phyloP scores from a whole-genome alignment of 2,888 invertebrate species.

The Caenorhabditis uteleia region DNA sequence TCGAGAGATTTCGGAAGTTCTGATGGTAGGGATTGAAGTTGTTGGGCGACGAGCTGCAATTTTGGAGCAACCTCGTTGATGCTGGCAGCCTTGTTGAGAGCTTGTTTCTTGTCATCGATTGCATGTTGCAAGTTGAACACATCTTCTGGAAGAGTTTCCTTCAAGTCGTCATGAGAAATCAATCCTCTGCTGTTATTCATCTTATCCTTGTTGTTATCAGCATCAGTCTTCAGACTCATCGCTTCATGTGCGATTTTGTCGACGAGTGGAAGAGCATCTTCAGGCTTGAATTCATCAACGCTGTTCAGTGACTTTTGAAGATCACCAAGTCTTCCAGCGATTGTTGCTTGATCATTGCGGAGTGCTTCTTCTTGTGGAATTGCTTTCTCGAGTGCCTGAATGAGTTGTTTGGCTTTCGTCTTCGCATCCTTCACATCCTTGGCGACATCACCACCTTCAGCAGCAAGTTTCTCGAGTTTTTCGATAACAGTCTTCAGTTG shows the following conservation, averaged over 20 bases:
- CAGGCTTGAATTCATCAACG: slow-evolving; percentile 28
- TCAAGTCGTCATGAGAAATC: slow-evolving; percentile 31
- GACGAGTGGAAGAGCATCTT: slow-evolving; percentile 28
- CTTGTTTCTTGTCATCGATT: slow-evolving; percentile 32
- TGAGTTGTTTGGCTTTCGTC: slow-evolving; percentile 34
- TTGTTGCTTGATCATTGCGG: slow-evolving; percentile 23
- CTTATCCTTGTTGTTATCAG: slow-evolving; percentile 31
- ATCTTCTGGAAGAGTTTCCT: slow-evolving; percentile 26
- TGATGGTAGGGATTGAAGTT: slow-evolving; percentile 38
- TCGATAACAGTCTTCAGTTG: slow-evolving; percentile 23
- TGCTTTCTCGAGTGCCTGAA: slow-evolving; percentile 26
- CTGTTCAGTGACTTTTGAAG: slow-evolving; percentile 16
- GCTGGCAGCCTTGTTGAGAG: slow-evolving; percentile 33
- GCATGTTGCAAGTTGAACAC: slow-evolving; percentile 23
- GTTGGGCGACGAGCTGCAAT: slow-evolving; percentile 36
- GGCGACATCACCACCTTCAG: slow-evolving; percentile 29
- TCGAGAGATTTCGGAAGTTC: slow-evolving; percentile 33
- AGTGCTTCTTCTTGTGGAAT: slow-evolving; percentile 30
- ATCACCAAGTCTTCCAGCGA: slow-evolving; percentile 14
- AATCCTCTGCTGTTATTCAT: slow-evolving; percentile 18
- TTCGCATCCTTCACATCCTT: slow-evolving; percentile 40
- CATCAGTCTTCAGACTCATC: slow-evolving; percentile 15
- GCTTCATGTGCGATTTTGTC: slow-evolving; percentile 31
- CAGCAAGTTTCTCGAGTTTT: slow-evolving; percentile 21
- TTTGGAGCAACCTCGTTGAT: slow-evolving; percentile 41